phyloP scores from a whole-genome alignment of 2,113 vertebrate genomes.

The Eclectus roratus region DNA sequence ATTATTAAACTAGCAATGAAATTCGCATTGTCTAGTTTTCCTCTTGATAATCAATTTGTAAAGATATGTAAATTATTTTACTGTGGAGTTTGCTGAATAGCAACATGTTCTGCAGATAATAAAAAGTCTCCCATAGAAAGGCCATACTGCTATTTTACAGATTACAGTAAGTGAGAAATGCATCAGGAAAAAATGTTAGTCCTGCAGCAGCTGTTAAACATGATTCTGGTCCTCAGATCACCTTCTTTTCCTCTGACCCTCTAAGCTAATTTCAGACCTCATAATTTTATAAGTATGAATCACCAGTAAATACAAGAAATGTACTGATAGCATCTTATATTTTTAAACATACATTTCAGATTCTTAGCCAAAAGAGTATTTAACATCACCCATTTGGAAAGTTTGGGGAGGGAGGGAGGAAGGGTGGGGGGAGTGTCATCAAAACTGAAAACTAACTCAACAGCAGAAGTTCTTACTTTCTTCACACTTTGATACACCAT shows the following conservation, averaged over 20 bases:
- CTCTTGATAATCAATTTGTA: neutral
- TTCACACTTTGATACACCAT: conserved; percentile 28
- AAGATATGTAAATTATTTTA: neutral
- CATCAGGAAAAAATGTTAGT: neutral
- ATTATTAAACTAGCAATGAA: neutral
- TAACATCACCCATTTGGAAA: neutral
- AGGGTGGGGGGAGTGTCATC: neutral
- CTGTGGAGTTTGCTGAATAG: neutral
- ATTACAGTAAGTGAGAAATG: neutral
- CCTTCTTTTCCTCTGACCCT: neutral
- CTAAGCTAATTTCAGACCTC: neutral
- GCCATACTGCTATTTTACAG: neutral
- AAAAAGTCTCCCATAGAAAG: neutral
- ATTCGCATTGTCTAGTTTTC: neutral
- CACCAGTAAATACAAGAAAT: neutral
- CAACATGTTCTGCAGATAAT: neutral
- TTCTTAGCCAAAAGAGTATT: neutral
- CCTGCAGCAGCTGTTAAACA: neutral
- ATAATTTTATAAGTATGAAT: neutral
- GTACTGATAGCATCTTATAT: neutral
- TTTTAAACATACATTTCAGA: neutral
- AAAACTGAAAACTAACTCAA: neutral
- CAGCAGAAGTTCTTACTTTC: neutral
- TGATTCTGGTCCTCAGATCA: neutral
- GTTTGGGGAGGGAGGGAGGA: neutral